Evolutionary conservation across 1,140 invertebrate genomes (phyloP).

Genomic region (Meteorus sp.): DNA sequence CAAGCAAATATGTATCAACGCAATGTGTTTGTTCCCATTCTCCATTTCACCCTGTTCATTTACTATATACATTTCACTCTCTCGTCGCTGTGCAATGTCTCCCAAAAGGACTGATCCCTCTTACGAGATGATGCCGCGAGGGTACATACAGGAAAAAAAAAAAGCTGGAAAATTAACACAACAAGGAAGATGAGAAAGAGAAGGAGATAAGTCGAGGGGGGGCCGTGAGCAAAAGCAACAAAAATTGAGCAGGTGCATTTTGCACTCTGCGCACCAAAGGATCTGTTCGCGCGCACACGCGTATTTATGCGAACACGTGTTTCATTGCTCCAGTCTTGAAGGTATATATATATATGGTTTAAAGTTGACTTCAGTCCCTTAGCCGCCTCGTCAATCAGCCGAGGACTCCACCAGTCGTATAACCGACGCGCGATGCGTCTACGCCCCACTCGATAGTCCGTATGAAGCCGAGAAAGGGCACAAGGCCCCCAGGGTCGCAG

Average conservation of each 20-base stretch:
- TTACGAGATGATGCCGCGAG: background rate
- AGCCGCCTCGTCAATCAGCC: slow-evolving; percentile 52
- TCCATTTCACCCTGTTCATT: background rate
- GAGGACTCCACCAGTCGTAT: too few relatives aligned
- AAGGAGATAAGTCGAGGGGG: too few relatives aligned
- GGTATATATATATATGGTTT: too few relatives aligned
- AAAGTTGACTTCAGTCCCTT: slow-evolving; percentile 43
- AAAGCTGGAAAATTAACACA: too few relatives aligned
- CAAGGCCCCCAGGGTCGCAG: too few relatives aligned
- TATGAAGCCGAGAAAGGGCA: too few relatives aligned
- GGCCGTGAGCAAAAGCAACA: too few relatives aligned
- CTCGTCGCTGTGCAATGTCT: background rate
- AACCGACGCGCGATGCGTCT: too few relatives aligned
- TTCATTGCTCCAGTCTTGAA: slow-evolving; percentile 48
- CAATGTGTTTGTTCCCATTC: background rate
- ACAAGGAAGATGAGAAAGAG: background rate
- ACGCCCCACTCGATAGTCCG: too few relatives aligned
- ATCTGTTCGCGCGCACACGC: too few relatives aligned
- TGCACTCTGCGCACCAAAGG: too few relatives aligned
- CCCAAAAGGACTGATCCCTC: background rate
- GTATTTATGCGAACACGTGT: slow-evolving; percentile 53
- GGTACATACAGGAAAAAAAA: background rate
- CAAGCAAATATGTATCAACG: slow-evolving; percentile 20
- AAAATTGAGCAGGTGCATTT: too few relatives aligned
- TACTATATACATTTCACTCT: background rate